Conservation (phyloP, 2,888 invertebrate species). For the Hirtodrosophila cameraria region DNA sequence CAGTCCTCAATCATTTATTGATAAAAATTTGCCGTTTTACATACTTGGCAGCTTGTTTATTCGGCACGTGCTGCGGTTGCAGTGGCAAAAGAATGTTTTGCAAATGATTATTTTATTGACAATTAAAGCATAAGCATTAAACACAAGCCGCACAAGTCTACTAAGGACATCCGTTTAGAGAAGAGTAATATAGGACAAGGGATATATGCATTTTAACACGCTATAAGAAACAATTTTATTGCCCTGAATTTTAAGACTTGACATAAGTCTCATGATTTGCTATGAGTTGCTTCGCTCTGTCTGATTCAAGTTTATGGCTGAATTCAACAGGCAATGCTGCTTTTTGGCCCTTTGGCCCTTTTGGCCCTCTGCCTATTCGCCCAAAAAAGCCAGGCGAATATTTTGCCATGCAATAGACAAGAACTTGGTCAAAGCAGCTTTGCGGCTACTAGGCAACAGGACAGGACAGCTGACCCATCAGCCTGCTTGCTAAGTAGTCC, state of each 20-base stretch:
- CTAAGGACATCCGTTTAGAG: constrained; percentile 14
- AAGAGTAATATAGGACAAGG: background rate
- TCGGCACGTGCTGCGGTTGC: constrained; percentile 73
- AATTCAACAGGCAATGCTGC: constrained; percentile 55
- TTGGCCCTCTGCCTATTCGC: constrained; percentile 30
- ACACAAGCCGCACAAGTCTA: constrained; percentile 46
- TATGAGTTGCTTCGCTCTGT: background rate
- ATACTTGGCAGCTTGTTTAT: constrained; percentile 44
- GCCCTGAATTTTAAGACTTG: constrained; percentile 63
- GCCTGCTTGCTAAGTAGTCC: constrained; percentile 40
- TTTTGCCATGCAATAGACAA: constrained; percentile 11
- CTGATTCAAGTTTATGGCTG: constrained; percentile 69
- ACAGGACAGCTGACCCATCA: constrained; percentile 18
- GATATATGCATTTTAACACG: constrained; percentile 37
- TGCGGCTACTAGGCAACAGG: constrained; percentile 51
- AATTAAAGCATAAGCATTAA: constrained; percentile 72
- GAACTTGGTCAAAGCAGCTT: constrained; percentile 51
- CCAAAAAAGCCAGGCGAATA: constrained; percentile 30
- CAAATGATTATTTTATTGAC: constrained; percentile 77
- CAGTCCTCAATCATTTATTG: constrained; percentile 52
- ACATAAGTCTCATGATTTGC: constrained; percentile 59
- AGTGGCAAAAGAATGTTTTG: constrained; percentile 61
- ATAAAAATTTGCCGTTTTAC: constrained; percentile 61
- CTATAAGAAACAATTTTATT: constrained; percentile 62
- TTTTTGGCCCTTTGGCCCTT: background rate